Evolutionary conservation across 2,888 invertebrate genomes (phyloP), one percentile per base, ranked within the genome.

Genomic region (Rambutsinella grinnellia): DNA sequence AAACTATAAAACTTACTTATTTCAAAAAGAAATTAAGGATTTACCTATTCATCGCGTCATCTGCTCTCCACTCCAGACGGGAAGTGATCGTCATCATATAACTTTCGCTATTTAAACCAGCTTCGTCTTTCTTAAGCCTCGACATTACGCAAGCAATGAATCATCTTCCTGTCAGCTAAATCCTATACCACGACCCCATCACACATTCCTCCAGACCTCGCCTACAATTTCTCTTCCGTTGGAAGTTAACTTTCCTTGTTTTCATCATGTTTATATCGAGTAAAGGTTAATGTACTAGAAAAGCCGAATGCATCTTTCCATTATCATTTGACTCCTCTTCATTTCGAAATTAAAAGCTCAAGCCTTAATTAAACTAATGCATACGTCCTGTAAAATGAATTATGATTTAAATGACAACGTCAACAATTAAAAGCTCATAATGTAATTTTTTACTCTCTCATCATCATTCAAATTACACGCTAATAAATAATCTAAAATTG

Each of bases 91-190:
- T 36, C 36, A 36, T 36, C 36, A 36, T 36, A 13, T 36, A 13
- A n/a, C n/a, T n/a, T n/a, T n/a, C n/a, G n/a, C n/a, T 36, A 36
- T 13, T 13, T 8, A 36, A 36, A 36, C 5, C 36, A 8, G 36
- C 13, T 36, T 36, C 36, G 13, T 36, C 5, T 36, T 36, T 13
- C 36, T 36, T 13, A 5, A 8, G 13, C 6, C 36, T 36, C 6
- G 5, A 36, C 36, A 36, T 36, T 36, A 36, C 13, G 36, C 36
- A 36, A 13, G 36, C 36, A 36, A 36, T 57, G 57, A 57, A 26
- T 57, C 57, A 57, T 57, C 36, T 57, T 26, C 27, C 57, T 57
- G 57, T 57, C 57, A 57, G 17, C 17, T 13, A 21, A 53, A 53
- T 53, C 53, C 53, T 53, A 19, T 13, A 23, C 53, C 53, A 21